Conservation (phyloP, 2,888 invertebrate genomes). For the Pyrrhia umbra region DNA sequence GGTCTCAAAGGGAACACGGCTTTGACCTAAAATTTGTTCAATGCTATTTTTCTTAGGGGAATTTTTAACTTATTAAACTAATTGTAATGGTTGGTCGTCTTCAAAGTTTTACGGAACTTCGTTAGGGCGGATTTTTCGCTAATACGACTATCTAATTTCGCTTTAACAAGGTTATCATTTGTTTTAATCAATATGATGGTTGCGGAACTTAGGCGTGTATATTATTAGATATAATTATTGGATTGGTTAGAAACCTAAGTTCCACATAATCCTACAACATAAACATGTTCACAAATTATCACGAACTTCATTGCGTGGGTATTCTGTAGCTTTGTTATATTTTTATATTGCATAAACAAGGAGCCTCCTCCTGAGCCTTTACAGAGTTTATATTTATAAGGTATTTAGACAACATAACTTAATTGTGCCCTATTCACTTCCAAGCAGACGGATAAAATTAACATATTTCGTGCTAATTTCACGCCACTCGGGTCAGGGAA, state of each 20-base stretch:
- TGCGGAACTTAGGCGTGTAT: slow-evolving; percentile 14
- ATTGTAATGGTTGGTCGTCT: slow-evolving; percentile 43
- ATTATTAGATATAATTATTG: no score
- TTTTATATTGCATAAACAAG: slow-evolving; percentile 29
- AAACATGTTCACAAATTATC: background rate
- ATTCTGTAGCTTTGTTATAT: slow-evolving; percentile 21
- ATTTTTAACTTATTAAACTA: slow-evolving; percentile 55
- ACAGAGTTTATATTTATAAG: slow-evolving; percentile 34
- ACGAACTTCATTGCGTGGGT: background rate
- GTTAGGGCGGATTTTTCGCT: slow-evolving; percentile 22
- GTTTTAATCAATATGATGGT: no score
- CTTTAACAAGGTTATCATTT: slow-evolving; percentile 13
- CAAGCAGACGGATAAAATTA: slow-evolving; percentile 60
- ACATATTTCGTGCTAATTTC: slow-evolving; percentile 62
- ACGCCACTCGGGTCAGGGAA: slow-evolving; percentile 50
- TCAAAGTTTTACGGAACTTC: slow-evolving; percentile 25
- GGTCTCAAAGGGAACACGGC: slow-evolving; percentile 61
- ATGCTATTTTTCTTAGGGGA: slow-evolving; percentile 50
- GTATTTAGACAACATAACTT: slow-evolving; percentile 48
- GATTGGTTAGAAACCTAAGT: no score
- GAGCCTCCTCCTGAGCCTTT: slow-evolving; percentile 17
- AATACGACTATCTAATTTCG: slow-evolving; percentile 23
- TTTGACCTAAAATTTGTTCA: slow-evolving; percentile 50
- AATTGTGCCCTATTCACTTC: slow-evolving; percentile 54
- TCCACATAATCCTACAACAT: no score